Evolutionary conservation across 2,113 vertebrate species (phyloP), one percentile per base, ranked within the genome.

Genomic region (Morone chrysops): DNA sequence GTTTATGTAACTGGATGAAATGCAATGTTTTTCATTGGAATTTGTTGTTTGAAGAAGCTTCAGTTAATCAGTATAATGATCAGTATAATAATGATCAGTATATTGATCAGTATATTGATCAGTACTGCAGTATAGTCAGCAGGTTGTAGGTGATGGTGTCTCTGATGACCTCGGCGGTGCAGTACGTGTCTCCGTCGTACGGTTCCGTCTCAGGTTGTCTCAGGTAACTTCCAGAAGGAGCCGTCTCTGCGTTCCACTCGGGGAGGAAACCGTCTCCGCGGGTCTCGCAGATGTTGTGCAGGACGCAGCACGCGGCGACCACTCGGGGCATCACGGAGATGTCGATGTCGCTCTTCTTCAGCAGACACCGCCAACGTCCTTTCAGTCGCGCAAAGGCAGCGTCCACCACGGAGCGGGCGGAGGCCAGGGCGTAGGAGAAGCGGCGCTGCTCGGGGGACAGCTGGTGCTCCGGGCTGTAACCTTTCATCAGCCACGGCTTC

Each of bases 401-500:
- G 48, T 87, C 79, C 0, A 87, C 79, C 75, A 80, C 82, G 0
- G 84, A 74, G 3, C 63, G 75, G 0, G 81, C 84, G 0, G 89
- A 81, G n/a, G 17, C 17, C 9, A 90, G 75, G 8, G 81, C 50
- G 87, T 68, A 84, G 53, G 81, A 78, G 81, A 84, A 90, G 59
- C 84, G 82, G 0, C 63, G 84, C 50, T 82, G 89, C 59, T 87
- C 81, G 0, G 81, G 36, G 0, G 86, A 78, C 6, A 78, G 78
- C 63, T 59, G 78, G 50, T 53, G 70, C 10, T 68, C 48, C 59
- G 43, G 57, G 38, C 45, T 38, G 82, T 82, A 90, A 1, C 81
- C 84, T 0, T 82, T 87, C 86, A 90, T 88, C 45, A 90, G 75
- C 89, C 89, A 90, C 0, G 86, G 84, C 84, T 82, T 89, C 75